A percentile compares a stretch with the other conserved stretches of the same genome.
Conservation (phyloP, 1,140 invertebrate species). For the Drosophila prosaltans region DNA sequence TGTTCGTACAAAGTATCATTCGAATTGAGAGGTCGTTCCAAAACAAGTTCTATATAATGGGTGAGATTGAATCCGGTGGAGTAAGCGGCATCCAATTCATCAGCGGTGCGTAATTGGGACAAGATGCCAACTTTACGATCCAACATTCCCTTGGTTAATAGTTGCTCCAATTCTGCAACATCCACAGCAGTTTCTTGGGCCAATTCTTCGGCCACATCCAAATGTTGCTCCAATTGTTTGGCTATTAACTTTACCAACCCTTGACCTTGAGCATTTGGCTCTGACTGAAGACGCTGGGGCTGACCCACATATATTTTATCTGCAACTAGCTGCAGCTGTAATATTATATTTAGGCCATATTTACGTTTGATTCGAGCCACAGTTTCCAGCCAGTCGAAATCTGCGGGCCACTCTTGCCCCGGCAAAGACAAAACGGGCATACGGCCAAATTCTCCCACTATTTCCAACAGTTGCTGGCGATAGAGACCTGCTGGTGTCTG, state of each 20-base stretch:
- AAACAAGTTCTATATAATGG: slow-evolving; percentile 48
- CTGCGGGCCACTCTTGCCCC: slow-evolving; percentile 42
- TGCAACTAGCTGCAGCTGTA: slow-evolving; percentile 45
- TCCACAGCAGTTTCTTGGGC: slow-evolving; percentile 42
- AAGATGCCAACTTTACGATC: slow-evolving; percentile 40
- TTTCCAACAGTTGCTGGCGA: slow-evolving; percentile 43
- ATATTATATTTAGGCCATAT: slow-evolving; percentile 66
- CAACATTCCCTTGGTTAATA: slow-evolving; percentile 41
- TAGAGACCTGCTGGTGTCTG: slow-evolving; percentile 27
- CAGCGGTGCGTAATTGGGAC: slow-evolving; percentile 26
- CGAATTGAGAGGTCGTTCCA: slow-evolving; percentile 42
- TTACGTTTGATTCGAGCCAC: slow-evolving; percentile 61
- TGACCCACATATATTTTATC: slow-evolving; percentile 64
- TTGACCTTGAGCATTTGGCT: slow-evolving; percentile 20
- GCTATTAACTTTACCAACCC: slow-evolving; percentile 19
- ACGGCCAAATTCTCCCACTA: slow-evolving; percentile 57
- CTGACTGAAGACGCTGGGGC: slow-evolving; percentile 30
- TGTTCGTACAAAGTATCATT: slow-evolving; percentile 61
- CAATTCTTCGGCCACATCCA: slow-evolving; percentile 36
- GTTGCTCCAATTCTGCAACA: slow-evolving; percentile 51
- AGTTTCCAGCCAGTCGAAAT: slow-evolving; percentile 65
- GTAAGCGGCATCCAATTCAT: slow-evolving; percentile 40
- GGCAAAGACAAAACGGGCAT: slow-evolving; percentile 53
- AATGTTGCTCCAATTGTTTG: slow-evolving; percentile 31
- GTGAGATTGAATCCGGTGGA: slow-evolving; percentile 45